A percentile compares a stretch with the other conserved stretches of the same genome.
Evolutionary conservation across 2,797 vertebrate species (phyloP).

Genomic region (Anniella stebbinsi): DNA sequence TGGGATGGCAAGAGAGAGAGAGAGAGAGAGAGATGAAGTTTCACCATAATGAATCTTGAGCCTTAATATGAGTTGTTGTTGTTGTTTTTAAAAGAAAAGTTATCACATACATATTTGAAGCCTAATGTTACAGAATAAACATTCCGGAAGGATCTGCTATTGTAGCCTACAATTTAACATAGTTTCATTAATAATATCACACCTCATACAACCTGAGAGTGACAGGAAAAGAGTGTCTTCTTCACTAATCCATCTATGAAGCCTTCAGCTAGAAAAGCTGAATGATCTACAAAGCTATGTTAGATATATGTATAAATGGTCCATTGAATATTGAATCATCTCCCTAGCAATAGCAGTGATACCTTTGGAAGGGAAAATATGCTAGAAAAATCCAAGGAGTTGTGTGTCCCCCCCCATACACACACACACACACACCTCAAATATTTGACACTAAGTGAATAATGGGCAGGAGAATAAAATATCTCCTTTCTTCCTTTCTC

Average conservation of each 20-base stretch:
- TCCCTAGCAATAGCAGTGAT: background rate
- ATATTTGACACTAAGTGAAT: background rate
- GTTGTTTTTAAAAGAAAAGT: background rate
- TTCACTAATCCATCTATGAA: accelerated
- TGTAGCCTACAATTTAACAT: background rate
- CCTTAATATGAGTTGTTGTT: background rate
- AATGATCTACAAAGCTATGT: background rate
- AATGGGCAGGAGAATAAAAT: background rate
- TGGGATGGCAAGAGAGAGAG: too few relatives aligned
- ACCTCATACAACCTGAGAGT: background rate
- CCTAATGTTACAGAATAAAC: background rate
- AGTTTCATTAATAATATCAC: background rate
- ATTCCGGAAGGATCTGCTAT: background rate
- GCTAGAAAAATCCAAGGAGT: background rate
- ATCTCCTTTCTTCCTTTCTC: background rate
- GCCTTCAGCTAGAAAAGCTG: background rate
- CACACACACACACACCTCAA: background rate
- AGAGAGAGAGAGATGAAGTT: background rate
- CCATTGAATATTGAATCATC: background rate
- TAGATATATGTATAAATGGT: background rate
- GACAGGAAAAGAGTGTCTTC: background rate
- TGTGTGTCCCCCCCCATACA: background rate
- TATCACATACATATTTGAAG: background rate
- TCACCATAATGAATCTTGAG: conserved; percentile 11
- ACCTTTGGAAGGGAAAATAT: background rate